Percentiles rank a stretch among this genome's conserved stretches.
These are phyloP conservation scores for Drosophila auraria DNA, from an alignment of 1,140 invertebrate species.

Conservation along the genomic window DNA sequence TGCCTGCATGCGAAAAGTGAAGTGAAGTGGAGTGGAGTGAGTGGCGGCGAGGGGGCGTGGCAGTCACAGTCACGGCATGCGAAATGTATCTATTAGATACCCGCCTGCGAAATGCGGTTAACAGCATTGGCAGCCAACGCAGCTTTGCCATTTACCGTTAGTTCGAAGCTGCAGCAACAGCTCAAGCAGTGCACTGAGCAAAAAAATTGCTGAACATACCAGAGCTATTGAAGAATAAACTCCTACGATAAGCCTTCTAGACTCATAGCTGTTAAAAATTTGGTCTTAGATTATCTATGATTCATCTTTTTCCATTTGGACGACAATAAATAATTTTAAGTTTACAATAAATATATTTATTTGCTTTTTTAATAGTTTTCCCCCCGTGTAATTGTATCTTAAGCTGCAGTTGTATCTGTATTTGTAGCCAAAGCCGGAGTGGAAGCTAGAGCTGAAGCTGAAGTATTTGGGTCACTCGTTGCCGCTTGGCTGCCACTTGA, in stretches of 20 bases:
- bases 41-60: slow-evolving; percentile 34
- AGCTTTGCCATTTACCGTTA: slow-evolving; percentile 66
- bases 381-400: slow-evolving; percentile 12
- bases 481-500: slow-evolving; percentile 59
- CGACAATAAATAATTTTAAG: neutral
- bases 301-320: neutral
- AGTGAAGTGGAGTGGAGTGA: slow-evolving; percentile 12
- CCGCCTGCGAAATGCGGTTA: slow-evolving; percentile 65
- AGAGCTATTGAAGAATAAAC: neutral
- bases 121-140: slow-evolving; percentile 60
- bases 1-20: slow-evolving; percentile 40
- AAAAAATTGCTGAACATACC: neutral
- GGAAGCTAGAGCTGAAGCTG: slow-evolving; percentile 46
- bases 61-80: slow-evolving; percentile 45
- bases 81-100: slow-evolving; percentile 67
- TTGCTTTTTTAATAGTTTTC: neutral
- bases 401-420: slow-evolving; percentile 18
- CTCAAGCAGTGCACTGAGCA: slow-evolving; percentile 6
- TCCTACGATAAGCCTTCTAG: no score
- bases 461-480: slow-evolving; percentile 72
- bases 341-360: no score
- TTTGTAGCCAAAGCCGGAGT: slow-evolving; percentile 26
- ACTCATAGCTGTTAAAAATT: neutral
- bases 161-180: slow-evolving; percentile 26
- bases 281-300: neutral